phyloP scores from a whole-genome alignment of 2,113 vertebrate genomes.

The Acrocephalus kingi region DNA sequence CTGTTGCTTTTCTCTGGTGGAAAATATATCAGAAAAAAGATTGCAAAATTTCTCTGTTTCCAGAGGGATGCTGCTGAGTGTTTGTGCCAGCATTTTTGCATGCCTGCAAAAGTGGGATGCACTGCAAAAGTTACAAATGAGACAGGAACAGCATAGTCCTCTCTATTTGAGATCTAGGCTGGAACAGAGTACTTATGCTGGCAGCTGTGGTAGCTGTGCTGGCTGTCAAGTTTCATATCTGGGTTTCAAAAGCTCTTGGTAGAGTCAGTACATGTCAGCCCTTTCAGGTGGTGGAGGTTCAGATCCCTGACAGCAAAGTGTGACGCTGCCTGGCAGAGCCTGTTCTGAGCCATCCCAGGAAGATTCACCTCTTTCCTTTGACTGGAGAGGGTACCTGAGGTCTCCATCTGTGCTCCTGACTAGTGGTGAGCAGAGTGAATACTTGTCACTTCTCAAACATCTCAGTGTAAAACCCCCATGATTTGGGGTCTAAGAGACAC shows the following conservation, averaged over 20 bases:
- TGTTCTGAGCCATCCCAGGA: neutral
- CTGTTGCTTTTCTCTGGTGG: neutral
- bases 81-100: neutral
- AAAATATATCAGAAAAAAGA: neutral
- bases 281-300: neutral
- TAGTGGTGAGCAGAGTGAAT: neutral
- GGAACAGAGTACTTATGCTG: neutral
- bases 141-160: neutral
- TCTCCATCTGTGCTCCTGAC: neutral
- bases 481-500: neutral
- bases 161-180: neutral
- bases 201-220: neutral
- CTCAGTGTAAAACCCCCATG: neutral
- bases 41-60: neutral
- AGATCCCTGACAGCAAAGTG: neutral
- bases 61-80: neutral
- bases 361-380: neutral
- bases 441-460: neutral
- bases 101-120: neutral
- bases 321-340: neutral
- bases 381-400: neutral
- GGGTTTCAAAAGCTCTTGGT: neutral
- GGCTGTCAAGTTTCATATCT: neutral
- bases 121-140: neutral
- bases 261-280: neutral